These are phyloP conservation scores for Apamea epomidion DNA, from an alignment of 2,888 invertebrate species.

Conservation along the genomic window DNA sequence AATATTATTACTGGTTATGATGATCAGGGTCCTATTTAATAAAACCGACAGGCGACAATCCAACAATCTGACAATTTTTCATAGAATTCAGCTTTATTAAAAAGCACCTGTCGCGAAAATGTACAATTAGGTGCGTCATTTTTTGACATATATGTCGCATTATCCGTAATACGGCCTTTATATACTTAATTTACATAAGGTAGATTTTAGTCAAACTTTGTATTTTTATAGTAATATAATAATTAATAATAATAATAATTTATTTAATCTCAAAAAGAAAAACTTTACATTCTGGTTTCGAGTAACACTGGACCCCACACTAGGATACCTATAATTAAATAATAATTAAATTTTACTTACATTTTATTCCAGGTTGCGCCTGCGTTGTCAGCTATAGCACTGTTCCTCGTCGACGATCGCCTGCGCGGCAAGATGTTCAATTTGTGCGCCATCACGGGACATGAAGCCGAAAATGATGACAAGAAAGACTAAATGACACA, in stretches of 20 bases:
- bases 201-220: background rate
- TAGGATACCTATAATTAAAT: no score
- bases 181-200: background rate
- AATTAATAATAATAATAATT: no score
- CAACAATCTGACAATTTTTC: background rate
- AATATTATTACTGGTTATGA: background rate
- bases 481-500: conserved; percentile 59
- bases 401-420: conserved; percentile 72
- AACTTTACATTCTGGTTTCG: no score
- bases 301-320: no score
- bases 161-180: background rate
- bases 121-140: background rate
- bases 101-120: background rate
- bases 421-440: conserved; percentile 73
- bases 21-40: background rate
- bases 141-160: background rate
- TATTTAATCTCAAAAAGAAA: no score
- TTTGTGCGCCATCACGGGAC: conserved; percentile 27
- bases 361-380: conserved; percentile 75
- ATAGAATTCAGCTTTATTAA: background rate
- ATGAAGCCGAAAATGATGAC: conserved; percentile 44
- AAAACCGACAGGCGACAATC: background rate
- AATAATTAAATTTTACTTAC: background rate
- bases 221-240: background rate
- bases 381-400: conserved; percentile 69